These are phyloP conservation scores for Drosophila jambulina DNA, from an alignment of 1,140 invertebrate genomes.

Conservation along the genomic window DNA sequence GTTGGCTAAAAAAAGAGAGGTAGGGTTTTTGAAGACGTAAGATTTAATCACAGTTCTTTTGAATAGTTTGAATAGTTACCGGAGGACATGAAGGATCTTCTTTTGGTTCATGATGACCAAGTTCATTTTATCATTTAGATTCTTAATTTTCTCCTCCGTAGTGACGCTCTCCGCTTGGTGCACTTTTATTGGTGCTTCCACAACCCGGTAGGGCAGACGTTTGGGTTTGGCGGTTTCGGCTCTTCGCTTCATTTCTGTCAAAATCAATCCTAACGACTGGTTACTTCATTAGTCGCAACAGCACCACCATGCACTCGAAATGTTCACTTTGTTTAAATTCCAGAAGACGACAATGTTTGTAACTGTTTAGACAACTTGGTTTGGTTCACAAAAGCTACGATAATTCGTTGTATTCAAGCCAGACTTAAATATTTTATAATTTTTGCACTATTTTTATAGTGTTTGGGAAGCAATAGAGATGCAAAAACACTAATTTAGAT, in stretches of 20 bases:
- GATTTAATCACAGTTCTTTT: background rate
- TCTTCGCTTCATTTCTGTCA: slow-evolving; percentile 6
- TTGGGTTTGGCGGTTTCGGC: slow-evolving; percentile 2
- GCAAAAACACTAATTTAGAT: background rate
- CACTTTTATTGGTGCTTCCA: slow-evolving; percentile 2
- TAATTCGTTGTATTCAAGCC: background rate
- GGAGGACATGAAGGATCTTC: slow-evolving; percentile 27
- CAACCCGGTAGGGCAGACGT: slow-evolving; percentile 4
- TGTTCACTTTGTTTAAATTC: background rate
- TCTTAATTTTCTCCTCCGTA: slow-evolving; percentile 35
- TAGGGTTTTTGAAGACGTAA: background rate
- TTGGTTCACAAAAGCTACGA: background rate
- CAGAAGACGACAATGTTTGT: no score
- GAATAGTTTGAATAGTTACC: slow-evolving; percentile 1
- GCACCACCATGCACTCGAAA: background rate
- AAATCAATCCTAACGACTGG: background rate
- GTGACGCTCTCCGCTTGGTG: background rate
- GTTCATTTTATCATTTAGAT: slow-evolving; percentile 38
- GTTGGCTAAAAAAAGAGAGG: background rate
- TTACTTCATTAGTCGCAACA: slow-evolving; percentile 2
- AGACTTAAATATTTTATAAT: background rate
- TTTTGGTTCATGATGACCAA: slow-evolving; percentile 30
- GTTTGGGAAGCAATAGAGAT: background rate
- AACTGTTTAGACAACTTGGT: background rate
- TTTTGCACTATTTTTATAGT: background rate